Percentiles rank a stretch among this genome's conserved stretches.
Evolutionary conservation across 2,113 vertebrate species (phyloP).

Genomic region (Cyanoderma ruficeps): DNA sequence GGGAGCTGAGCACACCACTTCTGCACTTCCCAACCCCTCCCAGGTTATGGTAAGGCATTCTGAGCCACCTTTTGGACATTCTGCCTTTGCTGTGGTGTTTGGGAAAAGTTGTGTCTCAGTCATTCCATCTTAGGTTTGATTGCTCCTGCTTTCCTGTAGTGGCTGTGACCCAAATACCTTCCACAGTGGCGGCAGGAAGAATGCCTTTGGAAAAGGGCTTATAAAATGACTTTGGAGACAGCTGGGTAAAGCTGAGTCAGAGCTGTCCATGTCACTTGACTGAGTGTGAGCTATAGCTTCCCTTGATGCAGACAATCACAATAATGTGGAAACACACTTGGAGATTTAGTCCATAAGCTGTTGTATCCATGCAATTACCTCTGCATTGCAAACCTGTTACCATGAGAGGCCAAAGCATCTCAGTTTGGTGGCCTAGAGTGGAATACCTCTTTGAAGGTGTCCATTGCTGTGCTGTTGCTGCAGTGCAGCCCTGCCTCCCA

Average conservation of each 20-base stretch:
- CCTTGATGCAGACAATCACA: neutral
- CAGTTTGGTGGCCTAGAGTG: neutral
- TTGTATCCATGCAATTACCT: neutral
- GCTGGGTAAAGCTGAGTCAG: neutral
- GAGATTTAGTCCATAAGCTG: neutral
- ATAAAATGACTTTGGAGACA: neutral
- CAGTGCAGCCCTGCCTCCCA: fast-evolving
- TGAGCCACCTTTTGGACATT: neutral
- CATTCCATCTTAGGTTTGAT: neutral
- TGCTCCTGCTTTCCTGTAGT: neutral
- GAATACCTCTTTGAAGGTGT: fast-evolving
- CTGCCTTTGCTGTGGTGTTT: neutral
- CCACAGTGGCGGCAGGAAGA: neutral
- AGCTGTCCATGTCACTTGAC: fast-evolving
- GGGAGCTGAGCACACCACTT: neutral
- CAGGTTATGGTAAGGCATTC: neutral
- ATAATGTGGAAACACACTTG: neutral
- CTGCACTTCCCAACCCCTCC: conserved; percentile 31
- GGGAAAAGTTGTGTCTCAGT: neutral
- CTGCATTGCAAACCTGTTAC: neutral
- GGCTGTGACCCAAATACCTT: neutral
- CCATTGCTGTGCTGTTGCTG: fast-evolving
- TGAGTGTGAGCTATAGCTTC: neutral
- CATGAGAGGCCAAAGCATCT: neutral
- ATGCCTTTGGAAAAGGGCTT: neutral